Evolutionary conservation across 1,140 invertebrate genomes (phyloP).

Genomic region (Neotoxoptera formosana): DNA sequence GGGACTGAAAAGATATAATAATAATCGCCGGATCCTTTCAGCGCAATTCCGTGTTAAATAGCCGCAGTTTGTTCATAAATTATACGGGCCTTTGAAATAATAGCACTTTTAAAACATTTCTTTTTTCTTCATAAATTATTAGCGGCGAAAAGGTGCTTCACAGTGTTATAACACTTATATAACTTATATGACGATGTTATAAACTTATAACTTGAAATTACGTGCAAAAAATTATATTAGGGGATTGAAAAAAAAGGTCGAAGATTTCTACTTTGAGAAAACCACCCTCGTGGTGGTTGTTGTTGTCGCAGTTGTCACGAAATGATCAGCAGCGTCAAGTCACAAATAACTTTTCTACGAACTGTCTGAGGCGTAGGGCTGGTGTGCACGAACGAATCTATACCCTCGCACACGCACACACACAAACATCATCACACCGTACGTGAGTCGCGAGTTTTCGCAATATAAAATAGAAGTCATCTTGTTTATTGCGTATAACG

Average conservation of each 20-base stretch:
- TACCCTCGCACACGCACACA: neutral
- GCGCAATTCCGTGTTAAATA: neutral
- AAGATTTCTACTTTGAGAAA: neutral
- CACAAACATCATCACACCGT: too few species aligned
- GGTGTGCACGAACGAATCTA: neutral
- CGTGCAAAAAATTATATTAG: neutral
- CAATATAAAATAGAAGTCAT: neutral
- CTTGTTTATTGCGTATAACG: neutral
- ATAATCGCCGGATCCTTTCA: neutral
- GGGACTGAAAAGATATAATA: neutral
- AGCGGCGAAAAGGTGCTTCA: neutral
- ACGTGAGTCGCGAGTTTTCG: neutral
- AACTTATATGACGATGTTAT: neutral
- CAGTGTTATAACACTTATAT: neutral
- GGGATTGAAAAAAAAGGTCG: neutral
- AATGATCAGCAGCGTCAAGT: neutral
- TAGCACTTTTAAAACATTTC: constrained; percentile 6
- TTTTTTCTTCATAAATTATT: constrained; percentile 5
- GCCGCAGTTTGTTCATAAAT: constrained; percentile 7
- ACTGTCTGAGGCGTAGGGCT: neutral
- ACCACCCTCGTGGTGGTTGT: neutral
- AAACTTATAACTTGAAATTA: too few species aligned
- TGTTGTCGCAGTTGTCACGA: neutral
- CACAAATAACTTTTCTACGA: neutral
- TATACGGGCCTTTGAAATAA: neutral